These are phyloP conservation scores for Riparia riparia DNA, from an alignment of 2,113 vertebrate genomes.

Conservation along the genomic window DNA sequence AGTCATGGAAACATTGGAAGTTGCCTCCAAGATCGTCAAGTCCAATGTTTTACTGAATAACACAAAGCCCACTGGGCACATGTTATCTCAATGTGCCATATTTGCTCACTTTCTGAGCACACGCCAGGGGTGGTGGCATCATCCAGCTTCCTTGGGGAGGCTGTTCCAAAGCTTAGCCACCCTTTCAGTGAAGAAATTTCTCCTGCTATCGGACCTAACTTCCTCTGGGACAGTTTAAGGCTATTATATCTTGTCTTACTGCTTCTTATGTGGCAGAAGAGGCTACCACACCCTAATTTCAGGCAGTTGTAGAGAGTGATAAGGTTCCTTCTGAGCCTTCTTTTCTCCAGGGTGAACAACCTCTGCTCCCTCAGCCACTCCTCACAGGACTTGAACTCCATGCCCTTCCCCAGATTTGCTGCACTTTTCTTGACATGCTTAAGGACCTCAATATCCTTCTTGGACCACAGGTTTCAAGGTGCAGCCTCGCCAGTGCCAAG, in stretches of 20 bases:
- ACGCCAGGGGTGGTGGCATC: not conserved
- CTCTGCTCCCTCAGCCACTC: not conserved
- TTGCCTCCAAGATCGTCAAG: not conserved
- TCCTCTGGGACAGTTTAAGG: not conserved
- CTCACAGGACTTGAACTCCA: not conserved
- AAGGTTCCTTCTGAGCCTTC: not conserved
- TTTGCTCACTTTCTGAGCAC: not conserved
- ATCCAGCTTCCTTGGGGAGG: not conserved
- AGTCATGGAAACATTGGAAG: not conserved
- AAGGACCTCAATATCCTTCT: not conserved
- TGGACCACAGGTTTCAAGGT: not conserved
- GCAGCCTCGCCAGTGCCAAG: accelerated
- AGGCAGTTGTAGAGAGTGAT: not conserved
- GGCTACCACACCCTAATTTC: not conserved
- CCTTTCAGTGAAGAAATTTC: not conserved
- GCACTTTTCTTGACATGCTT: not conserved
- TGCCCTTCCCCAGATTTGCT: not conserved
- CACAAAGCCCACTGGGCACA: no score
- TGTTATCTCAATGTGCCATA: not conserved
- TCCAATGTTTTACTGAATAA: not conserved
- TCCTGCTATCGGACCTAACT: not conserved
- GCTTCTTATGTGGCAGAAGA: not conserved
- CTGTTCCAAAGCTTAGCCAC: not conserved
- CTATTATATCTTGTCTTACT: not conserved
- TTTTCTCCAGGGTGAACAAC: not conserved